phyloP scores from a whole-genome alignment of 2,113 vertebrate species.

The Lepisosteus osseus region DNA sequence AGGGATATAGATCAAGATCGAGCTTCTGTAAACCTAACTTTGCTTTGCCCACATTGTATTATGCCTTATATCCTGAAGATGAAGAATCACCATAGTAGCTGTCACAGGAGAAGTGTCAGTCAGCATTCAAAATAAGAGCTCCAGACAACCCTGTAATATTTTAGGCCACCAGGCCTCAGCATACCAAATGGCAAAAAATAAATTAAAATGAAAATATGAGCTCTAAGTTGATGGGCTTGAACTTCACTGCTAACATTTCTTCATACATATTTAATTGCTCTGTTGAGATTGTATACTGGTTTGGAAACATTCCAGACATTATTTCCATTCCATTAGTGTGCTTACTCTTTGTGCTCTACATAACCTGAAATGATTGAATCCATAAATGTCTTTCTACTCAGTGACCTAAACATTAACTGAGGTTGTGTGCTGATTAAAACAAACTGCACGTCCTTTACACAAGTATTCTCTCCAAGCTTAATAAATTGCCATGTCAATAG shows the following conservation, averaged over 20 bases:
- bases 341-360: constrained; percentile 53
- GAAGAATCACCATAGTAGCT: constrained; percentile 51
- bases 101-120: constrained; percentile 42
- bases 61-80: constrained; percentile 32
- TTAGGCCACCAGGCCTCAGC: constrained; percentile 40
- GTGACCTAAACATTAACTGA: constrained; percentile 66
- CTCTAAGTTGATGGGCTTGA: constrained; percentile 60
- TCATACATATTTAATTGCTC: constrained; percentile 74
- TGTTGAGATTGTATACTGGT: constrained; percentile 51
- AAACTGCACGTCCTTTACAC: neutral
- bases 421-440: constrained; percentile 56
- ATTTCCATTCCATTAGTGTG: constrained; percentile 72
- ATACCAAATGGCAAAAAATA: constrained; percentile 56
- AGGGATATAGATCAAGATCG: constrained; percentile 41
- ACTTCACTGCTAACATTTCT: constrained; percentile 64
- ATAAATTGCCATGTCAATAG: neutral
- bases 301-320: constrained; percentile 66
- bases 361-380: constrained; percentile 74
- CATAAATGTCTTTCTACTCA: constrained; percentile 61
- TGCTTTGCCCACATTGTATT: constrained; percentile 20
- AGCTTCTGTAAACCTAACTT: constrained; percentile 24
- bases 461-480: neutral
- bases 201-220: constrained; percentile 65
- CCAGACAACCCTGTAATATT: constrained; percentile 10
- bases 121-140: constrained; percentile 26